Base-by-base conservation (phyloP, 2,113 vertebrate genomes). In the Alligator mississippiensis region DNA sequence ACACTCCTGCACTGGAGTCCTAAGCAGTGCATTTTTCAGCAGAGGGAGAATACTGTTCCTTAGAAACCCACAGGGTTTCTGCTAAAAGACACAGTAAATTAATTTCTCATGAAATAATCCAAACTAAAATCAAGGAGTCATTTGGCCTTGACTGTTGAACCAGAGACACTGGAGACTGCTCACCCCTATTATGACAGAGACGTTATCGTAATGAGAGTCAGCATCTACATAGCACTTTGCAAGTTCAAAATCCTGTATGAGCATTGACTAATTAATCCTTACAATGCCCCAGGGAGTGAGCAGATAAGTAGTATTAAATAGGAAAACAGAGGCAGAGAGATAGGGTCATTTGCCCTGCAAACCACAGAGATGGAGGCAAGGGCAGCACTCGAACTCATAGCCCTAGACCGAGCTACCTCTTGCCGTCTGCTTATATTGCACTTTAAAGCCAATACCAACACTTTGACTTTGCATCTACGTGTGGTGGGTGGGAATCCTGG, bases 1-100 rank as follows among this genome's bases (percentile, higher is more conserved):
- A 86, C 80, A 55, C n/a, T 74, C 22, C 84, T 96, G 89, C 79
- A 89, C 84, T 60, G 22, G 91, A 94, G 92, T 94, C 94, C 83
- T 93, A 92, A 93, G 92, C 82, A 76, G 80, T 57, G 78, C 89
- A 70, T 57, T 18, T 82, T 92, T 93, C 2, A 2, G 80, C 70
- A 55, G 84, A 81, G 84, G 58, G 87, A 93, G 83, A 95, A 82
- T 82, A 93, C 88, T 61, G 19, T 61, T 90, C 28, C 92, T 86
- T 70, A 80, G 92, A 77, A 5, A 11, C 63, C 92, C 77, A 63
- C 16, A 11, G 79, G 89, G 82, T 58, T 92, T 83, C 30, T 87
- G 63, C 27, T 90, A n/a, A 83, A 95, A 17, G 63, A 79, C 60
- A 47, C 38, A 24, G 34, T 74, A 47, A 38, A 47, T 25, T 24